phyloP scores from a whole-genome alignment of 2,888 invertebrate species.

The Camptogramma bilineatum region DNA sequence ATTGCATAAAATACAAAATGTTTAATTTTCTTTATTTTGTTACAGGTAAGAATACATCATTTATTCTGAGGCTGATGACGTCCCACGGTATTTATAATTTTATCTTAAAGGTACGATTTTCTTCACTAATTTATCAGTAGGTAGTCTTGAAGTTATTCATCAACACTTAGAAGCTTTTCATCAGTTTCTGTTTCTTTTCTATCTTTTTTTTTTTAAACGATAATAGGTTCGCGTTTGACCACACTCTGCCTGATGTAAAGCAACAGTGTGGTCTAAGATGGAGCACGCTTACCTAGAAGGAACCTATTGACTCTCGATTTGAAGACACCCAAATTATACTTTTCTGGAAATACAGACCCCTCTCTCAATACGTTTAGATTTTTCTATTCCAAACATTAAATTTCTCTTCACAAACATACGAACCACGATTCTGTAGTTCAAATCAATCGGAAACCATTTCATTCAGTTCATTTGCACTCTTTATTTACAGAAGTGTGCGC shows the following conservation, averaged over 20 bases:
- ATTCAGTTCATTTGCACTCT: constrained; percentile 5
- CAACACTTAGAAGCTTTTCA: neutral
- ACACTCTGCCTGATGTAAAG: too few relatives aligned
- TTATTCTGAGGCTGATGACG: neutral
- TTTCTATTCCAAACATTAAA: neutral
- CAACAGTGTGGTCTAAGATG: too few relatives aligned
- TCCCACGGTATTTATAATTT: neutral
- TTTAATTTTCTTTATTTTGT: constrained; percentile 9
- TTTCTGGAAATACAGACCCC: too few relatives aligned
- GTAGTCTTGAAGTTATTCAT: neutral
- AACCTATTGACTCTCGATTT: too few relatives aligned
- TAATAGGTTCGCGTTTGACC: too few relatives aligned
- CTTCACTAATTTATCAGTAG: neutral
- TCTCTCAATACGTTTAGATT: neutral
- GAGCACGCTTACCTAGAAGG: too few relatives aligned
- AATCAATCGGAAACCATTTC: constrained; percentile 9
- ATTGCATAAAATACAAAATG: neutral
- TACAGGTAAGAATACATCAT: constrained; percentile 21
- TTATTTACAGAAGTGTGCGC: constrained; percentile 30
- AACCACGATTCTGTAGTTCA: neutral
- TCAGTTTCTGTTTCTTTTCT: too few relatives aligned
- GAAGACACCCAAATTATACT: too few relatives aligned
- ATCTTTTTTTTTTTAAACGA: too few relatives aligned
- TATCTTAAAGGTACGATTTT: too few relatives aligned
- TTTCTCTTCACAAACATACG: neutral